Conservation (phyloP, 2,888 invertebrate species). For the Eupithecia vulgata region DNA sequence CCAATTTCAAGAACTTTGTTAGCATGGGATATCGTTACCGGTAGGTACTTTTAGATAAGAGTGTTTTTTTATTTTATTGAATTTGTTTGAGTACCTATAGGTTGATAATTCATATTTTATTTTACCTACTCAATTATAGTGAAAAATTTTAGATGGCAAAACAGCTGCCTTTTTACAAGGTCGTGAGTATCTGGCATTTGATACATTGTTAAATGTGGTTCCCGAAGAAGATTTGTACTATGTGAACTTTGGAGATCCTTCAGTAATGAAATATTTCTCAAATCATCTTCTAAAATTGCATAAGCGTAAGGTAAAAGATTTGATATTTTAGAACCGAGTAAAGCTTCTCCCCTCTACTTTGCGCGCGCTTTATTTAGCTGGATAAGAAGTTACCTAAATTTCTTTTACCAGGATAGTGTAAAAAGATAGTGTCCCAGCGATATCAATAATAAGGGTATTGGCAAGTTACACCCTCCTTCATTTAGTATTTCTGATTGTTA, state of each 20-base stretch:
- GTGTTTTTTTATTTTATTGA: neutral
- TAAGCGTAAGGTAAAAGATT: slow-evolving; percentile 65
- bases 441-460: neutral
- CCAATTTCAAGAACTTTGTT: slow-evolving; percentile 67
- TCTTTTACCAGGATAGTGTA: neutral
- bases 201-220: slow-evolving; percentile 63
- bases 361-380: neutral
- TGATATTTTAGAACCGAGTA: neutral
- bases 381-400: neutral
- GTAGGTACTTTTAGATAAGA: slow-evolving; percentile 46
- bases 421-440: neutral
- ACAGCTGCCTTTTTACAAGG: slow-evolving; percentile 74
- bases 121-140: neutral
- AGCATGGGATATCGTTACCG: slow-evolving; percentile 78
- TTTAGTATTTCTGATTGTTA: neutral
- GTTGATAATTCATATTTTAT: neutral
- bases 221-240: slow-evolving; percentile 79
- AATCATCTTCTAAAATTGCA: slow-evolving; percentile 55
- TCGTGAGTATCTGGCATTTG: slow-evolving; percentile 71
- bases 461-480: neutral
- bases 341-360: neutral
- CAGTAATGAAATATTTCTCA: slow-evolving; percentile 70
- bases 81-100: neutral
- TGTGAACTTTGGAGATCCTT: slow-evolving; percentile 73
- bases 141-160: slow-evolving; percentile 70